Conservation (phyloP, 1,140 invertebrate species). For the Ridgeia piscesae region DNA sequence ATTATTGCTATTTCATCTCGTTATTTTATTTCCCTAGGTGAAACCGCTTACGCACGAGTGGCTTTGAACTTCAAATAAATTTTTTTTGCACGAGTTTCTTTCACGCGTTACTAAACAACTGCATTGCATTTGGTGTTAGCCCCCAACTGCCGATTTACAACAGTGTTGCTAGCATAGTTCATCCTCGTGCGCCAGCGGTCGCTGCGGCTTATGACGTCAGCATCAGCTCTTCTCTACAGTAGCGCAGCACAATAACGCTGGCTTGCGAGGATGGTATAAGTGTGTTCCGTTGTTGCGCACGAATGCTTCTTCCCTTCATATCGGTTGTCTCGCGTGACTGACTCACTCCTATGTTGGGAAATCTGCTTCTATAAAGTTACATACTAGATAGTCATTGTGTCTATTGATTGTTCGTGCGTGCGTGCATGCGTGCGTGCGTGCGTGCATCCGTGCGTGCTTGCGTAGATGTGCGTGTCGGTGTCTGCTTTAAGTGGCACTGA, state of each 20-base stretch:
- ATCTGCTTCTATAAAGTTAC: not conserved
- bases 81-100: not conserved
- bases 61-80: not conserved
- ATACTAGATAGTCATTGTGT: no score
- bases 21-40: not conserved
- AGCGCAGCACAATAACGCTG: no score
- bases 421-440: no score
- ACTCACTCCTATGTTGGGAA: not conserved
- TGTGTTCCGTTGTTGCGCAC: not conserved
- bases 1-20: conserved; percentile 11
- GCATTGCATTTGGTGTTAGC: not conserved
- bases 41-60: not conserved
- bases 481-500: no score
- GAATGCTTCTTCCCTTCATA: not conserved
- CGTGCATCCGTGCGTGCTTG: no score
- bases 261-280: no score
- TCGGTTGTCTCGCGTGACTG: not conserved
- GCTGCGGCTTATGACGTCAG: no score
- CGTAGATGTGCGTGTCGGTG: no score
- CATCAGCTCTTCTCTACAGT: no score
- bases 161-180: no score
- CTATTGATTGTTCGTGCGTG: no score
- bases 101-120: not conserved
- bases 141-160: not conserved
- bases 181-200: no score